Evolutionary conservation across 1,140 invertebrate species (phyloP).

Genomic region (Ladona fulva): DNA sequence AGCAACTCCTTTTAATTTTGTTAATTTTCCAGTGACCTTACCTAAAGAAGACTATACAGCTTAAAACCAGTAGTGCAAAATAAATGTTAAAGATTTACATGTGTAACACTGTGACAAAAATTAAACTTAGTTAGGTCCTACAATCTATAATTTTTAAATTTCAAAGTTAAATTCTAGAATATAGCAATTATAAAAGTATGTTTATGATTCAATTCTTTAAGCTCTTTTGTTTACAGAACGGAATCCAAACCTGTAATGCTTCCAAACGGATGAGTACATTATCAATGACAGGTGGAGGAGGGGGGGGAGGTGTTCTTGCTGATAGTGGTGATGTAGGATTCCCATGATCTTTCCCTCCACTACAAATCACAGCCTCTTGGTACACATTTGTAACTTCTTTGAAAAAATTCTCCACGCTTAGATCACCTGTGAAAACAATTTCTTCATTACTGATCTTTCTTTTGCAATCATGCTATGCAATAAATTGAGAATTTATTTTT

Average conservation of each 20-base stretch:
- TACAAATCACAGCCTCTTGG: background rate
- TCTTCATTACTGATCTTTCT: background rate
- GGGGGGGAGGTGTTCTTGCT: background rate
- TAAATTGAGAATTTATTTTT: background rate
- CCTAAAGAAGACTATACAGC: no score
- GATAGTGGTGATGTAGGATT: background rate
- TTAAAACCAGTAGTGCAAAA: no score
- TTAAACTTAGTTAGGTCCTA: no score
- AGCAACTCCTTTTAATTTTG: no score
- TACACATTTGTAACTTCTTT: conserved; percentile 39
- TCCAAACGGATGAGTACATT: conserved; percentile 60
- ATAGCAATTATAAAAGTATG: no score
- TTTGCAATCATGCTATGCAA: background rate
- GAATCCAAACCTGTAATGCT: conserved; percentile 27
- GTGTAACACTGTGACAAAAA: no score
- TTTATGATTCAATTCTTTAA: no score
- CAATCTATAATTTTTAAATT: no score
- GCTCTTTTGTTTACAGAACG: no score
- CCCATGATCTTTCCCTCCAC: background rate
- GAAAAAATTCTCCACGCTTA: conserved; percentile 72
- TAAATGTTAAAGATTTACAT: no score
- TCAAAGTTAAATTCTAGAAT: no score
- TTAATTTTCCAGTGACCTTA: no score
- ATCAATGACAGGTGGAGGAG: conserved; percentile 45
- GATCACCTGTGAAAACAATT: conserved; percentile 44